Evolutionary conservation across 2,888 invertebrate genomes (phyloP).

Genomic region (Campaea margaritaria): DNA sequence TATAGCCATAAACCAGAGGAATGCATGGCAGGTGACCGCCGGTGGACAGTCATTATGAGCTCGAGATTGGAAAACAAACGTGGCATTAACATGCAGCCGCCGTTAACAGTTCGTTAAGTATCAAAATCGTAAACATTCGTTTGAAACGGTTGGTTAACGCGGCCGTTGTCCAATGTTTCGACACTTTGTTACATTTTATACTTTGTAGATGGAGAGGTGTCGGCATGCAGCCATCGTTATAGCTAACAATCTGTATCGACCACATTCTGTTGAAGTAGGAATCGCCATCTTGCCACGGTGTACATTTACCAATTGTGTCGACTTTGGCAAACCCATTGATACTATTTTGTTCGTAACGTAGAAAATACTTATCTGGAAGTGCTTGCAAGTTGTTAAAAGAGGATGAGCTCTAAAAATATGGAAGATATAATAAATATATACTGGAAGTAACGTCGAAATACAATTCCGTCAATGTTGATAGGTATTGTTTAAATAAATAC

Average conservation of each 20-base stretch:
- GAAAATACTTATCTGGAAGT: no score
- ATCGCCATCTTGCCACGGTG: neutral
- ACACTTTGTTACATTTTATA: conserved; percentile 30
- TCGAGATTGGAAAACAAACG: conserved; percentile 59
- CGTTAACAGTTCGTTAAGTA: conserved; percentile 76
- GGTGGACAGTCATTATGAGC: conserved; percentile 7
- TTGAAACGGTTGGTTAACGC: conserved; percentile 47
- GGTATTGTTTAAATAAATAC: no score
- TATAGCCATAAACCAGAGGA: conserved; percentile 7
- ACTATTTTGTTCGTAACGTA: no score
- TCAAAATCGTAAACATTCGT: conserved; percentile 72
- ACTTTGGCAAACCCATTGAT: no score
- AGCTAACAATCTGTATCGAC: conserved; percentile 20
- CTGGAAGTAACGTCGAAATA: no score
- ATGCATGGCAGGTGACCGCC: conserved; percentile 2
- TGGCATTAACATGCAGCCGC: conserved; percentile 73
- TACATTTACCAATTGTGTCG: conserved; percentile 23
- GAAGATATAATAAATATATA: no score
- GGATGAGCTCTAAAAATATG: no score
- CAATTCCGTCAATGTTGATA: no score
- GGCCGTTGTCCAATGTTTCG: conserved; percentile 14
- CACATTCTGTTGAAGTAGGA: neutral
- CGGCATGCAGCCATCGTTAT: neutral
- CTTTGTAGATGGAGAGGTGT: conserved; percentile 24
- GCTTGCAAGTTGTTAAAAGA: no score